Percentiles rank a stretch among this genome's conserved stretches.
Evolutionary conservation across 2,113 vertebrate genomes (phyloP).

Genomic region (Lagopus leucura): DNA sequence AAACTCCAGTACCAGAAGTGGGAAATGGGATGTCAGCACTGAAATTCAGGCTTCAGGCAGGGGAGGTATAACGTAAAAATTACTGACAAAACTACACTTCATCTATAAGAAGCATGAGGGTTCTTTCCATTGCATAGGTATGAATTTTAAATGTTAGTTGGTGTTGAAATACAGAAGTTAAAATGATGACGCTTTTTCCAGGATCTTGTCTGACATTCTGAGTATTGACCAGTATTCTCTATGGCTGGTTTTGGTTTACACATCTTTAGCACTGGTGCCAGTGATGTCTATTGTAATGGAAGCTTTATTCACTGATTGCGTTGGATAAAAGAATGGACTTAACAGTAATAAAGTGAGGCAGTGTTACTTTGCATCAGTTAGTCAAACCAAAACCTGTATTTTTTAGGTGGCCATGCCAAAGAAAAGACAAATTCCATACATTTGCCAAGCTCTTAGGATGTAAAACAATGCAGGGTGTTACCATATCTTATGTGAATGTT

Average conservation of each 20-base stretch:
- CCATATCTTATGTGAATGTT: not conserved
- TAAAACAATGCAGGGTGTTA: not conserved
- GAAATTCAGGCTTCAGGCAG: not conserved
- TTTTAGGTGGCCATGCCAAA: not conserved
- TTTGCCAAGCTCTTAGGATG: fast-evolving
- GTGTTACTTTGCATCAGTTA: not conserved
- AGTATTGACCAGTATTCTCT: not conserved
- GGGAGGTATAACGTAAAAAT: not conserved
- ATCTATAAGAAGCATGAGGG: not conserved
- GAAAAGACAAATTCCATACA: not conserved
- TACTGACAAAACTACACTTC: not conserved
- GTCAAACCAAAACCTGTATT: not conserved
- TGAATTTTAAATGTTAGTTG: not conserved
- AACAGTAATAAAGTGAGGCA: not conserved
- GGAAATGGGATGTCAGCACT: not conserved
- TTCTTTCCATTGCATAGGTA: not conserved
- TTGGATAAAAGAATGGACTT: not conserved
- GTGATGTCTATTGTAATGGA: not conserved
- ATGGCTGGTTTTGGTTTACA: not conserved
- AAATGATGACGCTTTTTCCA: not conserved
- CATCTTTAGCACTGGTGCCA: fast-evolving
- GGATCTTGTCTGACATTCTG: not conserved
- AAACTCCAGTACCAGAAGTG: not conserved
- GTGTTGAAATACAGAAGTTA: not conserved
- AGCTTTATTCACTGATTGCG: not conserved